These are phyloP conservation scores for Malurus alboscapulatus DNA, from an alignment of 2,113 vertebrate species.

Conservation along the genomic window DNA sequence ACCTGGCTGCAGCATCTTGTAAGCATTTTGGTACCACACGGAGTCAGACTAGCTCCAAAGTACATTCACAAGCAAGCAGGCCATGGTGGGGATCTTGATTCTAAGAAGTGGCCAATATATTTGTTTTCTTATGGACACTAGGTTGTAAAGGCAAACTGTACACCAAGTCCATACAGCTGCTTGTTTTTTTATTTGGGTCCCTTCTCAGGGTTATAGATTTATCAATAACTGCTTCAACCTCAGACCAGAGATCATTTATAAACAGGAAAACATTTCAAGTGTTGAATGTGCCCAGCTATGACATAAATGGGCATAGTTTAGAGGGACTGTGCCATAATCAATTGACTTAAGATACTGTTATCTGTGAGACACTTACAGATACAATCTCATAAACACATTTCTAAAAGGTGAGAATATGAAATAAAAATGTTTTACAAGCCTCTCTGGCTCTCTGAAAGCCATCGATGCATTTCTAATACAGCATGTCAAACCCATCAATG, in stretches of 20 bases:
- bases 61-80: background rate
- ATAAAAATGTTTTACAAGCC: background rate
- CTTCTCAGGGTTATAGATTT: background rate
- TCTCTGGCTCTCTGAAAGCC: background rate
- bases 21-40: background rate
- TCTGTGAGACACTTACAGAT: background rate
- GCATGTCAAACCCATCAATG: background rate
- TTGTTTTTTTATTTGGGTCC: background rate
- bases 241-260: background rate
- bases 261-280: background rate
- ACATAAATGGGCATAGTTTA: background rate
- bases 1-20: constrained; percentile 21
- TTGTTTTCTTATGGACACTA: constrained; percentile 3
- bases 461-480: background rate
- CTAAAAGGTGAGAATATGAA: background rate
- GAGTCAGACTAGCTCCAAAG: background rate
- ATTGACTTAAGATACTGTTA: background rate
- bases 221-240: background rate
- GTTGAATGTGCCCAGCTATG: background rate
- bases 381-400: background rate
- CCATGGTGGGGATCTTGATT: background rate
- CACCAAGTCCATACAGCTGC: background rate
- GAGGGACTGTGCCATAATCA: background rate
- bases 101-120: background rate
- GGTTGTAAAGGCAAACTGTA: background rate